Base-by-base conservation (phyloP, 2,797 vertebrate genomes). In the Florisuga fusca region DNA sequence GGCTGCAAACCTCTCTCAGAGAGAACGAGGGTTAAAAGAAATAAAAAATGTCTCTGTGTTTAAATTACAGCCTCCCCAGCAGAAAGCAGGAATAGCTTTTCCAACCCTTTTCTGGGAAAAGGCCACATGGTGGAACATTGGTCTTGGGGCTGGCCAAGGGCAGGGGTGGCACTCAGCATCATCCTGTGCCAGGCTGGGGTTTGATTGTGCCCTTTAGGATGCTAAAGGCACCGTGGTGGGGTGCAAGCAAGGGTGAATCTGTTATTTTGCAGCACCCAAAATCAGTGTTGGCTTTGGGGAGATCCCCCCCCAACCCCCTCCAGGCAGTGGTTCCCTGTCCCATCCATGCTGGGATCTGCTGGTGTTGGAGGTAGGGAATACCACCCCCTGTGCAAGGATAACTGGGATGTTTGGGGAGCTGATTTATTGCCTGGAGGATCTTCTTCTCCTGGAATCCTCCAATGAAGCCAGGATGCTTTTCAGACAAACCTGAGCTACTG, bases 71-170 rank as follows among this genome's bases (percentile, higher is more conserved):
- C 31, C 34, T 19, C 34, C 4, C 3, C 4, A 6, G 61, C 33
- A 45, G 58, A 55, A 84, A 92, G 62, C 66, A 91, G 73, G 58
- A 23, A 48, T 48, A 48, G 46, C 29, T 58, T 67, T 53, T 84
- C 48, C 59, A 64, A 25, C 23, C 29, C 41, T 64, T 75, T 75
- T 80, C 82, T 91, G 81, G 84, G 78, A 83, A 93, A 84, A 75
- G 18, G 29, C 15, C 53, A n/a, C 34, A 3, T 0, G 29, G 23
- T 23, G 48, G 15, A 38, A 68, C 0, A 0, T 3, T 12, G 15
- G 7, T 31, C 14, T 58, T 58, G 58, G 10, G 41, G 50, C 3
- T 63, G 36, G 21, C 67, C 46, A 55, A 69, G 74, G 63, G 26
- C 63, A 10, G 1, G 9, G 12, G 18, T 59, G 58, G 36, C 50